Evolutionary conservation across 92 coral and sea anemone species (phyloP), one percentile per base, ranked within the genome.

Genomic region (Heteractis magnifica): DNA sequence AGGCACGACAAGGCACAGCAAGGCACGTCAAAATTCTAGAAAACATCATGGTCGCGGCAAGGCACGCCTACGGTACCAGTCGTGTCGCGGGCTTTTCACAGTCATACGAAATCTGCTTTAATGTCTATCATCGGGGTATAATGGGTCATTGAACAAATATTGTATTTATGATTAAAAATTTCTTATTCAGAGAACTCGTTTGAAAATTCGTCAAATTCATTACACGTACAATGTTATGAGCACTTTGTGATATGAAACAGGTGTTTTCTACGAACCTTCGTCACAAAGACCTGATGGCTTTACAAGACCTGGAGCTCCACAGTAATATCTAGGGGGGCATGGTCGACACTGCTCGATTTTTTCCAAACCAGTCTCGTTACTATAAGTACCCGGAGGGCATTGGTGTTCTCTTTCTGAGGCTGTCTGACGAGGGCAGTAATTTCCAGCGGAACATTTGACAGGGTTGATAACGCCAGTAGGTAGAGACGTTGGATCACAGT

Each of bases 351-450:
- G 91, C 13, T 78, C 72, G 12, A 77, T 71, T 8, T 52, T 74
- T 75, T 87, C 87, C 8, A 97, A 86, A 49, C 92, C 92, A 79
- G 93, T 87, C 20, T 87, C 83, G 75, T 97, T 87, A 78, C 98
- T 92, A 92, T 78, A 97, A 49, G 99, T 94, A 53, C 99, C 99
- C 6, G 92, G 87, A 0, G 99, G 95, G 70, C 99, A 97, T 8
- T 90, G 95, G 76, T 87, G 89, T 75, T 97, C 88, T 81, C 87
- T 87, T 84, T 94, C 92, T 5, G 94, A 86, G 74, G 82, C 90
- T 64, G 99, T 97, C 77, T 95, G 98, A 12, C 72, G 73, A 49
- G 99, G 97, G 48, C 99, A 97, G 87, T 97, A 97, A 86, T 92
- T 93, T 6, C 99, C 99, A 58, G 91, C 92, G n/a, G 98, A 90